Base-by-base conservation (phyloP, 2,113 vertebrate species). In the Raja brachyura region DNA sequence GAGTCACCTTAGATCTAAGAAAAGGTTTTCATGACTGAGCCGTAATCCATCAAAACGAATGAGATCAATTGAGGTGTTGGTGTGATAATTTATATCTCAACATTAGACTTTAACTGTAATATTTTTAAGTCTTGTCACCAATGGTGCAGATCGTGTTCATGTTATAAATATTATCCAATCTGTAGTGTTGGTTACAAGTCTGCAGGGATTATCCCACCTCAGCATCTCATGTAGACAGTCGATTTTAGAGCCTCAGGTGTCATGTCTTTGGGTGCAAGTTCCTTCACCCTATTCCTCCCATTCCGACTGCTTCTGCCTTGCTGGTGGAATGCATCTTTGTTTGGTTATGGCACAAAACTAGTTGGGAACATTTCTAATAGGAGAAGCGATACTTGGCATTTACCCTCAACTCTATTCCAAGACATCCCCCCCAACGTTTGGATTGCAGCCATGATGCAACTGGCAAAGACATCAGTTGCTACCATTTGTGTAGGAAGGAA, bases 61-160 rank as follows among this genome's bases (percentile, higher is more conserved):
- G 63, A 9, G 25, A 61, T 61, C 25, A 7, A 88, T 8, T 10
- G 20, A 81, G n/a, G 61, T 16, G n/a, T 63, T 31, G 31, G 28
- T 63, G n/a, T 88, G 59, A 88, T 88, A 0, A 16, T 61, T 63
- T 66, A 63, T 14, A 63, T 56, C 48, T 22, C 61, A 5, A 13
- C 16, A 63, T 88, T 54, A 85, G 39, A 48, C 39, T 88, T n/a
- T 63, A 88, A 31, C 59, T 88, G 75, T 14, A 66, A 88, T 66
- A 88, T 88, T 88, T 88, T 88, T 88, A 66, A 59, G 28, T 63
- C 83, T 88, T 88, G 59, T 63, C 31, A 88, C 61, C 10, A 63
- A 63, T n/a, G 6, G 83, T 66, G 61, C 59, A 88, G 83, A 33
- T n/a, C 63, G 28, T 31, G 31, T 88, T 88, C n/a, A 88, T 88